Base-by-base conservation (phyloP, 2,797 vertebrate species). In the Syndactyla subalaris region DNA sequence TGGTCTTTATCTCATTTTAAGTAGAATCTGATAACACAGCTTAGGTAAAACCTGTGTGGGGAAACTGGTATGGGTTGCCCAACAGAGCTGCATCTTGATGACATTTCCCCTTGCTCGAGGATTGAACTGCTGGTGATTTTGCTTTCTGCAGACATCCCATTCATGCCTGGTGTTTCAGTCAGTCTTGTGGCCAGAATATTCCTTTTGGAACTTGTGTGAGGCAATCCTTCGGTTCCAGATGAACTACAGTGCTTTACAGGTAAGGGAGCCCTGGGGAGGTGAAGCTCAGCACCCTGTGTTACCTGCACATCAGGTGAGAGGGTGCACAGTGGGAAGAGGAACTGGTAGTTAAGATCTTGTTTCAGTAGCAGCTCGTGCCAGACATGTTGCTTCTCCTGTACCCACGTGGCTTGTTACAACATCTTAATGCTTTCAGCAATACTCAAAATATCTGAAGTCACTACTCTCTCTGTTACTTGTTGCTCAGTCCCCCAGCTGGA, bases 141-240 rank as follows among this genome's bases (percentile, higher is more conserved):
- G 74, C 65, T 93, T 94, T 95, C 77, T 92, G 51, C 97, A 99
- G 99, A 99, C 99, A 1, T 99, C 99, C 84, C 99, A 99, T 97
- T 99, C 99, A 13, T 99, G 99, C 96, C 96, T 99, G 82, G 99
- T 99, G 96, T 99, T 99, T 95, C 99, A 99, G 75, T 98, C 99
- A 1, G 97, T 99, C 75, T 96, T 99, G 96, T 99, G 99, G 99
- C 99, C 99, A 15, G 99, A 99, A 88, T 99, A 99, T 94, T 98
- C 99, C 1, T 99, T 99, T 97, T 99, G 99, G 99, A 99, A 99
- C 97, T 97, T 99, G 76, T 99, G 99, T 96, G 99, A 99, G 93
- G 99, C 99, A 34, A 97, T 99, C 89, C 96, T 99, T 71, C 98
- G 98, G 89, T 99, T 98, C 97, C 99, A 99, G 95, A 97, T 99